Evolutionary conservation across 1,140 invertebrate species (phyloP).

Genomic region (Zaprionus africanus): DNA sequence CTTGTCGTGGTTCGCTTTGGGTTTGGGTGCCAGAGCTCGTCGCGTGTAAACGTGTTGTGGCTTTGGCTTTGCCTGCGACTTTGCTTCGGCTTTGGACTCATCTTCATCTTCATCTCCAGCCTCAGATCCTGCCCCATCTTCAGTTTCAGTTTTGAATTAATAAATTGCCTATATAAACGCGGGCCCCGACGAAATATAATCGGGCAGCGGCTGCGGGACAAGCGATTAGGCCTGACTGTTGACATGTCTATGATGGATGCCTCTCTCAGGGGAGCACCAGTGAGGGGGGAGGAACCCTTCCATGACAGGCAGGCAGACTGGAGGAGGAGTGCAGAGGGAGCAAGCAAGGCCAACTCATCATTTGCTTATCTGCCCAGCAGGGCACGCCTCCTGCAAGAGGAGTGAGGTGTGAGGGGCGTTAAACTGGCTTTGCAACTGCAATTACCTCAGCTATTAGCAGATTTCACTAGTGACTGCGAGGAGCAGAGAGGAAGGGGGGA

Average conservation of each 20-base stretch:
- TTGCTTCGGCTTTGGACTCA: conserved; percentile 10
- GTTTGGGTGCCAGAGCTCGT: conserved; percentile 3
- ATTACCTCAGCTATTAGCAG: conserved; percentile 4
- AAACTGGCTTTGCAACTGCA: background rate
- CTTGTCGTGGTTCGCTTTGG: conserved; percentile 8
- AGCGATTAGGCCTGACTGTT: conserved; percentile 36
- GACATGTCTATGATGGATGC: conserved; percentile 62
- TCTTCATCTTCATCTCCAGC: background rate
- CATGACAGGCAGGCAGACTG: background rate
- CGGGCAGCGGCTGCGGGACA: conserved; percentile 36
- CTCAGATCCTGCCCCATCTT: conserved; percentile 7
- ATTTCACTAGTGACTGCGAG: background rate
- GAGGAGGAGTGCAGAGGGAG: too few species aligned
- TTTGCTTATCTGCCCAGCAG: background rate
- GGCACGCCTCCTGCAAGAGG: background rate
- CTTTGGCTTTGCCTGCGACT: conserved; percentile 24
- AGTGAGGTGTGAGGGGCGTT: background rate
- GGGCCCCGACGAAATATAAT: conserved; percentile 65
- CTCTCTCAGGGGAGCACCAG: background rate
- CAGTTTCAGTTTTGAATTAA: conserved; percentile 62
- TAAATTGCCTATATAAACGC: conserved; percentile 78
- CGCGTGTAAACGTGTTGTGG: conserved; percentile 70
- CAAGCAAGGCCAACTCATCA: background rate
- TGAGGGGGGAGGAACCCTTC: background rate
- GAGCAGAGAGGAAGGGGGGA: background rate